These are phyloP conservation scores for Cephus spinipes DNA, from an alignment of 2,888 invertebrate species.

Conservation along the genomic window DNA sequence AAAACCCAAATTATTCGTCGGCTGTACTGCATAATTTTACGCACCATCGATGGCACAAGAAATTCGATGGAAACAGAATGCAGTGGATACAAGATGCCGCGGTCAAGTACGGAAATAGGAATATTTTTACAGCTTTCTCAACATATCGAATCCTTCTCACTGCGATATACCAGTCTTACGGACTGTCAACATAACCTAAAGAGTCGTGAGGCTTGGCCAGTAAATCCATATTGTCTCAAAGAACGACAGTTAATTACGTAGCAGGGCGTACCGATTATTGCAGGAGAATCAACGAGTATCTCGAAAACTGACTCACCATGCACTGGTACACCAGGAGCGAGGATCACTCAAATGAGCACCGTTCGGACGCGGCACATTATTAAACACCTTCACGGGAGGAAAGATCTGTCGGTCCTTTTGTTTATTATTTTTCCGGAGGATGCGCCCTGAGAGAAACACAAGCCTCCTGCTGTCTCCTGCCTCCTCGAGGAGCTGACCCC, in stretches of 20 bases:
- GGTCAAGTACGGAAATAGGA: constrained; percentile 8
- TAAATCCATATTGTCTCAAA: constrained; percentile 4
- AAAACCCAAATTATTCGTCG: too few species aligned
- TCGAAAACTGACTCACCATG: constrained; percentile 37
- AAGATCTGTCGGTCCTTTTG: constrained; percentile 47
- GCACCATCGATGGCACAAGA: not conserved
- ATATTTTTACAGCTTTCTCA: constrained; percentile 20
- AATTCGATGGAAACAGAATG: not conserved
- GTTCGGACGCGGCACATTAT: constrained; percentile 40
- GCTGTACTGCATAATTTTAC: not conserved
- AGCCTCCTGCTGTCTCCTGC: too few species aligned
- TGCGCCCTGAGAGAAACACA: constrained; percentile 26
- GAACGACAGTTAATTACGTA: too few species aligned
- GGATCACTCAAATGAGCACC: constrained; percentile 38
- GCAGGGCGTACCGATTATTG: too few species aligned
- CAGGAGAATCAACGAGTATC: not conserved
- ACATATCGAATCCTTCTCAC: constrained; percentile 22
- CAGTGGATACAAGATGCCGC: not conserved
- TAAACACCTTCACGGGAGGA: constrained; percentile 31
- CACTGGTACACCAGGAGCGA: constrained; percentile 33
- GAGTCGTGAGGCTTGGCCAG: constrained; percentile 13
- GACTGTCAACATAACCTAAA: constrained; percentile 48
- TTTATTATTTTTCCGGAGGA: constrained; percentile 51
- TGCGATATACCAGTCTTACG: not conserved
- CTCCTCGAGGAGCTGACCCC: not conserved